phyloP scores from a whole-genome alignment of 2,888 invertebrate genomes.

The Andrena bicolor region DNA sequence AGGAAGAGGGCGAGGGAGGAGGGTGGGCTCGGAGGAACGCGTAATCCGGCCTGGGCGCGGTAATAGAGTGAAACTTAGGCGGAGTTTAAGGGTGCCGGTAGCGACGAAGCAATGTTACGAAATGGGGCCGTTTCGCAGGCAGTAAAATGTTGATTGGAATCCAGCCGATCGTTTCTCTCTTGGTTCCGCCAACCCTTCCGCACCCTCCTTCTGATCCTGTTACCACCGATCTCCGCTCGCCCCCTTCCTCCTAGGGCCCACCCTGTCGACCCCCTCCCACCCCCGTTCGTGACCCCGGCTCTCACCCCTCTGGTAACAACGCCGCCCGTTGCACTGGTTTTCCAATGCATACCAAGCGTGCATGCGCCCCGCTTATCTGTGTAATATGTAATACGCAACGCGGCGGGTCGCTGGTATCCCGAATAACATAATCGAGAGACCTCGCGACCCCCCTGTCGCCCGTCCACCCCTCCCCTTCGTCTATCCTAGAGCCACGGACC shows the following conservation, averaged over 20 bases:
- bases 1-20: slow-evolving; percentile 14
- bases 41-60: slow-evolving; percentile 68
- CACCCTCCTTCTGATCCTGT: slow-evolving; percentile 55
- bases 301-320: slow-evolving; percentile 39
- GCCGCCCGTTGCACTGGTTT: slow-evolving; percentile 57
- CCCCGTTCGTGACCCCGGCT: slow-evolving; percentile 1
- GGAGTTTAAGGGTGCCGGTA: slow-evolving; percentile 75
- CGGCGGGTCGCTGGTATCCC: slow-evolving; percentile 36
- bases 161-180: slow-evolving; percentile 74
- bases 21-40: slow-evolving; percentile 24
- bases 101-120: slow-evolving; percentile 77
- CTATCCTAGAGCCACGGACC: slow-evolving; percentile 18
- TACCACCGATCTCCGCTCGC: slow-evolving; percentile 47
- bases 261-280: neutral
- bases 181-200: slow-evolving; percentile 51
- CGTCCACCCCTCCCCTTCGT: neutral
- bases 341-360: slow-evolving; percentile 75
- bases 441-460: slow-evolving; percentile 9
- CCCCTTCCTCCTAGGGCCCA: neutral
- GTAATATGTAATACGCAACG: slow-evolving; percentile 67
- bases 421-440: slow-evolving; percentile 67
- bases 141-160: slow-evolving; percentile 83
- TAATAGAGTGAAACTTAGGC: slow-evolving; percentile 77
- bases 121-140: slow-evolving; percentile 81
- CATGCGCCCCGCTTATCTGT: slow-evolving; percentile 61